phyloP scores from a whole-genome alignment of 2,888 invertebrate genomes.

The Itoplectis maculator region DNA sequence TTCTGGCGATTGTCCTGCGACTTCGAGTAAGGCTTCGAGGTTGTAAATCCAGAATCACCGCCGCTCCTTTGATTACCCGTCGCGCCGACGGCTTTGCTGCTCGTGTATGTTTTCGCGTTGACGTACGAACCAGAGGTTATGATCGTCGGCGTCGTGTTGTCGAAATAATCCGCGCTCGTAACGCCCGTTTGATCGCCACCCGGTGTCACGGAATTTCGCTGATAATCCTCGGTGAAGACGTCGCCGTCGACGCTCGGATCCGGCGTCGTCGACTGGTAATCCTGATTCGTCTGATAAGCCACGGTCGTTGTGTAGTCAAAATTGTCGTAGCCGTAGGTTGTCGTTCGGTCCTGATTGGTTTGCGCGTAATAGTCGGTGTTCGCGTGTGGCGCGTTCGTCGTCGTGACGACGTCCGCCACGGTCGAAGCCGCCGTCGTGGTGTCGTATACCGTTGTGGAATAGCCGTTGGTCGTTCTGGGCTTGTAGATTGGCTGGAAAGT shows the following conservation, averaged over 20 bases:
- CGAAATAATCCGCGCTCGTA: conserved; percentile 68
- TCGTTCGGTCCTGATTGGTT: conserved; percentile 70
- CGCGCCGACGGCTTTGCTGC: conserved; percentile 14
- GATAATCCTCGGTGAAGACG: conserved; percentile 54
- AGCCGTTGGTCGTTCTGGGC: conserved; percentile 71
- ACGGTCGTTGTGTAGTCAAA: conserved; percentile 69
- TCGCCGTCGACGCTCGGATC: conserved; percentile 75
- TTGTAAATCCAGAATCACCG: conserved; percentile 47
- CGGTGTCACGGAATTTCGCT: conserved; percentile 60
- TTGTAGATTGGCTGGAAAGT: conserved; percentile 79
- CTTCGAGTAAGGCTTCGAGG: conserved; percentile 43
- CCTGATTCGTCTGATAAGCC: conserved; percentile 67
- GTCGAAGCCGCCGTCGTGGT: conserved; percentile 68
- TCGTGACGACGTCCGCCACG: conserved; percentile 58
- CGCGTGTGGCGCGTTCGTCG: conserved; percentile 67
- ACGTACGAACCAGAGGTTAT: conserved; percentile 59
- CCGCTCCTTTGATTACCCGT: conserved; percentile 23
- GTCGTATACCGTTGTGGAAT: conserved; percentile 65
- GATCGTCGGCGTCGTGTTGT: conserved; percentile 64
- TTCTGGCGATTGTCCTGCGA: conserved; percentile 51
- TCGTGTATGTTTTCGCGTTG: conserved; percentile 56
- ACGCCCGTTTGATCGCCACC: conserved; percentile 63
- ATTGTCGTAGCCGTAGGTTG: conserved; percentile 68
- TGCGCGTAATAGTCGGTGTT: conserved; percentile 73
- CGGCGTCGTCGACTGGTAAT: conserved; percentile 69